These are phyloP conservation scores for Phyllostomus discolor DNA, from an alignment of 2,113 vertebrate species.

Conservation along the genomic window DNA sequence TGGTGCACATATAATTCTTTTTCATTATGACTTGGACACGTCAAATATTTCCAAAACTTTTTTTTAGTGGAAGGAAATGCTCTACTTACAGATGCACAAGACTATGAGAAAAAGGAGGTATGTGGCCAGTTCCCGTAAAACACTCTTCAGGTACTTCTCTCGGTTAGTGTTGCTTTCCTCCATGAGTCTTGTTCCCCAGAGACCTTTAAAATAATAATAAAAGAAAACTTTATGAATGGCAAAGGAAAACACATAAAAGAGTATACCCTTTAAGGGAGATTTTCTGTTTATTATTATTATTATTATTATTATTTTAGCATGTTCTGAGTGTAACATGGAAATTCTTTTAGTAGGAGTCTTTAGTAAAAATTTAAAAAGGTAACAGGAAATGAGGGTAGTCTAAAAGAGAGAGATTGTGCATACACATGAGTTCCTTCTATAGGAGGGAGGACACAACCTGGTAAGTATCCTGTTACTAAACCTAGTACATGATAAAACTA, in stretches of 20 bases:
- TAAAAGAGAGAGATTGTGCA: not conserved
- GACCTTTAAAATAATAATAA: constrained; percentile 80
- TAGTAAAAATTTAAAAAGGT: not conserved
- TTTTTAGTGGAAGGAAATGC: not conserved
- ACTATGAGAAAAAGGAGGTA: constrained; percentile 92
- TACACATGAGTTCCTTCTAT: not conserved
- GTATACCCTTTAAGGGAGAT: not conserved
- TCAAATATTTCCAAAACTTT: not conserved
- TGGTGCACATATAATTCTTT: not conserved
- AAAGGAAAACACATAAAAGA: constrained; percentile 10
- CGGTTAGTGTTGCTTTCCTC: constrained; percentile 90
- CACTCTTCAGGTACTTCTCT: constrained; percentile 91
- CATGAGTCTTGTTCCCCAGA: constrained; percentile 97
- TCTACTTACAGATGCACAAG: constrained; percentile 91
- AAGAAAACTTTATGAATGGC: not conserved
- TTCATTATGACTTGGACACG: not conserved
- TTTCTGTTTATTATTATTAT: not conserved
- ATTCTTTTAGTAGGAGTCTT: not conserved
- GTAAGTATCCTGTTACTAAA: not conserved
- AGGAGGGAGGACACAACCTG: not conserved
- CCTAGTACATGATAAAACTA: not conserved
- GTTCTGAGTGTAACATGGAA: not conserved
- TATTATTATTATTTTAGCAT: not conserved
- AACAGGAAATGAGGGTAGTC: not conserved
- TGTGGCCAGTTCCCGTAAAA: constrained; percentile 91